Percentiles rank a stretch among this genome's conserved stretches.
Evolutionary conservation across 2,888 invertebrate species (phyloP).

Genomic region (Eurois occulta): DNA sequence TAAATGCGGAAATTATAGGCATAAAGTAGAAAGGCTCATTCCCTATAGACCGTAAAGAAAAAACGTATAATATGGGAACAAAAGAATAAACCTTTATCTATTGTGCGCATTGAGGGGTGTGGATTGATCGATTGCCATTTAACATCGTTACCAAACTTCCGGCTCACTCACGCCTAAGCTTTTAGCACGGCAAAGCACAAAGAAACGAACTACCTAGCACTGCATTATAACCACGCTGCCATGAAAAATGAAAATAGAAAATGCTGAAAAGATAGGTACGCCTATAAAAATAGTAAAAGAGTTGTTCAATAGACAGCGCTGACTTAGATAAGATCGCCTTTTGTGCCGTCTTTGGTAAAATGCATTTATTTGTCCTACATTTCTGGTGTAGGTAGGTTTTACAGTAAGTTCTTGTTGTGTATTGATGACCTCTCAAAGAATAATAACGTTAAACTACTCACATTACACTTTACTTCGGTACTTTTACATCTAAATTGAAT

Average conservation of each 20-base stretch:
- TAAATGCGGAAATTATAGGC: background rate
- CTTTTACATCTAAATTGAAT: slow-evolving; percentile 3
- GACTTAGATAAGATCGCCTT: slow-evolving; percentile 23
- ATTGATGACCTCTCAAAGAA: background rate
- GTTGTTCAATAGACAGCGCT: slow-evolving; percentile 12
- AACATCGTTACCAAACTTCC: slow-evolving; percentile 45
- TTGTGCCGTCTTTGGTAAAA: slow-evolving; percentile 3
- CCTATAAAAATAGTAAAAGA: background rate
- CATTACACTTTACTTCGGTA: background rate
- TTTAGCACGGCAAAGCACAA: slow-evolving; percentile 31
- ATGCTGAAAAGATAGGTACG: background rate
- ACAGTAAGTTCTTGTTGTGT: background rate
- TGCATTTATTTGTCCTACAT: slow-evolving; percentile 3
- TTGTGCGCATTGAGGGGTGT: slow-evolving; percentile 32
- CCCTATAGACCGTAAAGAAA: background rate
- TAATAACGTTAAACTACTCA: background rate
- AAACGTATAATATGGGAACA: slow-evolving; percentile 3
- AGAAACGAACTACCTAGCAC: background rate
- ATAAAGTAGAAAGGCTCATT: background rate
- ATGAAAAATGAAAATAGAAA: slow-evolving; percentile 5
- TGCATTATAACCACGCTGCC: slow-evolving; percentile 6
- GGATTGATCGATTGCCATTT: slow-evolving; percentile 52
- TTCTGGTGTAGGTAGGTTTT: background rate
- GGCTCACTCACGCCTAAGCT: slow-evolving; percentile 35
- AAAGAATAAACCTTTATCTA: background rate